Percentiles rank a stretch among this genome's conserved stretches.
phyloP scores from a whole-genome alignment of 2,888 invertebrate genomes.

The Andrena bucephala region DNA sequence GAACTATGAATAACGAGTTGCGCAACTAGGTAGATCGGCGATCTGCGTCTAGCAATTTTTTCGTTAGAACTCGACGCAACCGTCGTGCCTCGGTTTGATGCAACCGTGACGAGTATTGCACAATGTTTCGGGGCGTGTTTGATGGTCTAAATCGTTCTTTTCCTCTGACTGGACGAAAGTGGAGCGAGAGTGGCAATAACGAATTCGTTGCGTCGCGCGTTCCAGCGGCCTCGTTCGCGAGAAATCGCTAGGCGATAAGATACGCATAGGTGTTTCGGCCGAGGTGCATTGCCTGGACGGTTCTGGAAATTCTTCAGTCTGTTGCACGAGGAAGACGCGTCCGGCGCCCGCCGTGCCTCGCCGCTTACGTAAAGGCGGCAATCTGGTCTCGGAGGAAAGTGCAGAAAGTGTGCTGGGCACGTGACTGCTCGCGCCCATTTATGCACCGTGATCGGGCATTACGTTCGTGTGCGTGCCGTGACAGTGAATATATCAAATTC shows the following conservation, averaged over 20 bases:
- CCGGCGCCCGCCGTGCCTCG: background rate
- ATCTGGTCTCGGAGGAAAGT: constrained; percentile 20
- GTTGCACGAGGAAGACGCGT: background rate
- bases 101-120: constrained; percentile 29
- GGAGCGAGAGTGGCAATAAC: background rate
- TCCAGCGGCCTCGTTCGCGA: background rate
- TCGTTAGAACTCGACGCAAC: background rate
- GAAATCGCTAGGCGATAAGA: background rate
- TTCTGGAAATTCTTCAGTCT: background rate
- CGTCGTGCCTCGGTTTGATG: background rate
- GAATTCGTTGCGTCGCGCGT: background rate
- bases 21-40: constrained; percentile 22
- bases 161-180: constrained; percentile 1
- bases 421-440: background rate
- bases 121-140: constrained; percentile 15
- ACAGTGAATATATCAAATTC: background rate
- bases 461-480: background rate
- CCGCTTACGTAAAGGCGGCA: constrained; percentile 1
- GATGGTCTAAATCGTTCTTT: background rate
- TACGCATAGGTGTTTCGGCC: too few species aligned
- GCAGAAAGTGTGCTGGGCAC: constrained; percentile 18
- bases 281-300: background rate
- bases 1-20: constrained; percentile 20
- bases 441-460: background rate
- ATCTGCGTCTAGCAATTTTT: constrained; percentile 2